A percentile compares a stretch with the other conserved stretches of the same genome.
Conservation (phyloP, 1,140 invertebrate genomes). For the Asobara japonica region DNA sequence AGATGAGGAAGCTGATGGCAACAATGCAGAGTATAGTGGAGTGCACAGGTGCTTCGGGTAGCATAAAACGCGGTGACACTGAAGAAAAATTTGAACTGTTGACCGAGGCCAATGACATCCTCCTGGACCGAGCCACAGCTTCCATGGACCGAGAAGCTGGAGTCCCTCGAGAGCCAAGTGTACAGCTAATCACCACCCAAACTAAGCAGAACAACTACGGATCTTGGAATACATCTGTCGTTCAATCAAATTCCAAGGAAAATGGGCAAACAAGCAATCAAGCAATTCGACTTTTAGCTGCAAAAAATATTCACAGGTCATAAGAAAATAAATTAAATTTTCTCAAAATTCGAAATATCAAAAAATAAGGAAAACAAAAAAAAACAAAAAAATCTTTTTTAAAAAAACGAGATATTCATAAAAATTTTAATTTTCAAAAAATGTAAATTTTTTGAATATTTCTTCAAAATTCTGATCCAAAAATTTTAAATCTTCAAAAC, state of each 20-base stretch:
- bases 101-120: slow-evolving; percentile 79
- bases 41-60: slow-evolving; percentile 70
- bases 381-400: too few species aligned
- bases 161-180: slow-evolving; percentile 68
- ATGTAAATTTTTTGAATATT: too few species aligned
- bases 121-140: slow-evolving; percentile 78
- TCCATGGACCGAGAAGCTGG: slow-evolving; percentile 79
- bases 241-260: neutral
- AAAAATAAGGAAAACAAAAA: too few species aligned
- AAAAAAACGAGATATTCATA: too few species aligned
- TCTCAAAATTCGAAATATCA: too few species aligned
- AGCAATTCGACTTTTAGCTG: slow-evolving; percentile 73
- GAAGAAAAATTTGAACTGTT: slow-evolving; percentile 82
- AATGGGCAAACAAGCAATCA: slow-evolving; percentile 24
- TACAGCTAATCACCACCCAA: slow-evolving; percentile 56
- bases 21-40: slow-evolving; percentile 70
- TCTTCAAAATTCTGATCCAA: too few species aligned
- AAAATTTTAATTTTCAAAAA: too few species aligned
- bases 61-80: slow-evolving; percentile 68
- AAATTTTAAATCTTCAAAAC: too few species aligned
- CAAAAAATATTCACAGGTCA: slow-evolving; percentile 82
- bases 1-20: slow-evolving; percentile 69
- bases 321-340: too few species aligned
- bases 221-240: slow-evolving; percentile 67
- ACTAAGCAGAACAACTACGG: slow-evolving; percentile 55